These are phyloP conservation scores for Phthorimaea operculella DNA, from an alignment of 1,140 invertebrate species.

Conservation along the genomic window DNA sequence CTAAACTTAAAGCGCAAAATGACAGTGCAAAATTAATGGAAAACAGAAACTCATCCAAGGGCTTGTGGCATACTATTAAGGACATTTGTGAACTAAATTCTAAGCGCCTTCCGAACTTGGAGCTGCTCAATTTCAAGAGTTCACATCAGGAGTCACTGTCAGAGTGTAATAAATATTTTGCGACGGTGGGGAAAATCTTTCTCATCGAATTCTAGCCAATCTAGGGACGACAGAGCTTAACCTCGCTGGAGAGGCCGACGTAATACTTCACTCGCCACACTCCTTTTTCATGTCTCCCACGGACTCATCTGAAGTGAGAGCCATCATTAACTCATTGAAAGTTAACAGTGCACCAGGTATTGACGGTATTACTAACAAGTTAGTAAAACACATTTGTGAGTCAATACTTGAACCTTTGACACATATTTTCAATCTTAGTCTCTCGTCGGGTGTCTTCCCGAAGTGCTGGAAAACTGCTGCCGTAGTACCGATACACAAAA, in stretches of 20 bases:
- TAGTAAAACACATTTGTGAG: not conserved
- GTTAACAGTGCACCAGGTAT: not conserved
- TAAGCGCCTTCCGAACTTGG: too few species aligned
- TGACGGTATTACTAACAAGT: not conserved
- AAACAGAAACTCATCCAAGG: too few species aligned
- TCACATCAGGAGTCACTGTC: too few species aligned
- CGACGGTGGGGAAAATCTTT: slow-evolving; percentile 5
- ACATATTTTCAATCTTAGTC: slow-evolving; percentile 3
- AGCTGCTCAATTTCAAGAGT: too few species aligned
- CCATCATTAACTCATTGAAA: not conserved
- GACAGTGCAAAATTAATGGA: not conserved
- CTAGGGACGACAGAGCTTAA: not conserved
- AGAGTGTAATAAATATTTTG: slow-evolving; percentile 8
- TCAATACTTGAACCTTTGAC: slow-evolving; percentile 1
- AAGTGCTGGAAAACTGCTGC: not conserved
- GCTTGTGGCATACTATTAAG: too few species aligned
- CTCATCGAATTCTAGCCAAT: slow-evolving; percentile 4
- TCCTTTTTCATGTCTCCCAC: not conserved
- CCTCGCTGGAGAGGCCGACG: not conserved
- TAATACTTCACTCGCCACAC: too few species aligned
- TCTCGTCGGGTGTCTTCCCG: not conserved
- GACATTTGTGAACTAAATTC: too few species aligned
- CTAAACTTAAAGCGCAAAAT: slow-evolving; percentile 8
- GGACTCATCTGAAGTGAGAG: not conserved
- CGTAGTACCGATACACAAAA: slow-evolving; percentile 6